Conservation (phyloP, 2,888 invertebrate species). For the Macrophya annulata region DNA sequence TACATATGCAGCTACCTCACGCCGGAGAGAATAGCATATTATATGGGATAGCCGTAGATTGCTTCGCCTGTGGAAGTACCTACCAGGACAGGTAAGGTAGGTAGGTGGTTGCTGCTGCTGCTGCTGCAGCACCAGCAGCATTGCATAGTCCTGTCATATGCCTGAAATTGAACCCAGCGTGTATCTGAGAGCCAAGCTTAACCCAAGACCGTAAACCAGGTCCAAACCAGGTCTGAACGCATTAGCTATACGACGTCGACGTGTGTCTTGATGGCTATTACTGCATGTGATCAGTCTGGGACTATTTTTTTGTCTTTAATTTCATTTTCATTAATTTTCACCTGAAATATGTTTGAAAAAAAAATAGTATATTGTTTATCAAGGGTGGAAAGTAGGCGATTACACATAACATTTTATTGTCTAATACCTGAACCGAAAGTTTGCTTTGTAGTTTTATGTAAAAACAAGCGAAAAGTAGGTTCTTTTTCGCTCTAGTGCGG, state of each 20-base stretch:
- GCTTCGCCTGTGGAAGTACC: slow-evolving; percentile 33
- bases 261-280: not conserved
- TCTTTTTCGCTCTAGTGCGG: too few relatives aligned
- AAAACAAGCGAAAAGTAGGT: too few relatives aligned
- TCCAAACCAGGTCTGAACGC: slow-evolving; percentile 19
- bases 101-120: slow-evolving; percentile 25
- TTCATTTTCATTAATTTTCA: not conserved
- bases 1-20: not conserved
- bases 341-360: too few relatives aligned
- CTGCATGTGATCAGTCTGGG: not conserved
- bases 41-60: slow-evolving; percentile 46
- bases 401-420: too few relatives aligned
- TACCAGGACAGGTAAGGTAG: slow-evolving; percentile 8
- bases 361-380: too few relatives aligned
- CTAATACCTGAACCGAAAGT: too few relatives aligned
- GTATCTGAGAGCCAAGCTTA: slow-evolving; percentile 24
- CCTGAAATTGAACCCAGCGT: slow-evolving; percentile 58
- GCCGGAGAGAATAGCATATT: slow-evolving; percentile 38
- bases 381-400: too few relatives aligned
- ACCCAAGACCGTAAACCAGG: slow-evolving; percentile 20
- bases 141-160: slow-evolving; percentile 31
- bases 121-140: not conserved
- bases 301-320: not conserved
- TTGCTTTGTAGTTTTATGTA: too few relatives aligned
- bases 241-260: slow-evolving; percentile 11